phyloP scores from a whole-genome alignment of 2,797 vertebrate species.

The Megaceryle alcyon region DNA sequence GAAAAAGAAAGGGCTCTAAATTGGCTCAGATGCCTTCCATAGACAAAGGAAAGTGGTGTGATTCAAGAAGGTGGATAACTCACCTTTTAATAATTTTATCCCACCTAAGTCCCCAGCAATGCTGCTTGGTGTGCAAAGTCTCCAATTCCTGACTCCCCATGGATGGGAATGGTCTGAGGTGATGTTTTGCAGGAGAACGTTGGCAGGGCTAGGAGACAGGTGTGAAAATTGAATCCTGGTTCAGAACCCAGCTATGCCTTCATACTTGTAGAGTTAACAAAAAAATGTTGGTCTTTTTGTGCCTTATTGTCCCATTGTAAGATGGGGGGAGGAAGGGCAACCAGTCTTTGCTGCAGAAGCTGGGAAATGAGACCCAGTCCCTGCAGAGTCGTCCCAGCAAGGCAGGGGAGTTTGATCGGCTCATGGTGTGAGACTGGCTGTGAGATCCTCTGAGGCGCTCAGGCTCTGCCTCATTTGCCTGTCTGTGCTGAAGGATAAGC shows the following conservation, averaged over 20 bases:
- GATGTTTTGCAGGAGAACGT: background rate
- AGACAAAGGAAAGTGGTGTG: background rate
- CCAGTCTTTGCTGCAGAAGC: background rate
- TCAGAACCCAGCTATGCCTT: background rate
- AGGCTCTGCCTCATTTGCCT: background rate
- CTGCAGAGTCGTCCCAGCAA: background rate
- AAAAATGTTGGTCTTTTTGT: background rate
- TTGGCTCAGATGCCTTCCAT: background rate
- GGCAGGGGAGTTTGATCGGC: background rate
- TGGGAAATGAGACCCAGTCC: background rate
- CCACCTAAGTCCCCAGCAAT: background rate
- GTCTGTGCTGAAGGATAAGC: background rate
- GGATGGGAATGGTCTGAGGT: too few species aligned
- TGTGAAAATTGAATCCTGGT: background rate
- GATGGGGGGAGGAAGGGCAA: background rate
- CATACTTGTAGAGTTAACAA: background rate
- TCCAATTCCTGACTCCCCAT: background rate
- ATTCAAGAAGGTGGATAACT: background rate
- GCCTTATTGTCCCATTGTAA: background rate
- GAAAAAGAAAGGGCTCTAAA: constrained; percentile 1
- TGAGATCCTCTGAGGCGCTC: background rate
- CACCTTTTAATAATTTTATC: background rate
- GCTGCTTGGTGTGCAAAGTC: background rate
- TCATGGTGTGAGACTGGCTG: rapidly evolving
- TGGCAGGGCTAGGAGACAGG: background rate